Conservation (phyloP, 2,113 vertebrate species). For the Brienomyrus brachyistius region DNA sequence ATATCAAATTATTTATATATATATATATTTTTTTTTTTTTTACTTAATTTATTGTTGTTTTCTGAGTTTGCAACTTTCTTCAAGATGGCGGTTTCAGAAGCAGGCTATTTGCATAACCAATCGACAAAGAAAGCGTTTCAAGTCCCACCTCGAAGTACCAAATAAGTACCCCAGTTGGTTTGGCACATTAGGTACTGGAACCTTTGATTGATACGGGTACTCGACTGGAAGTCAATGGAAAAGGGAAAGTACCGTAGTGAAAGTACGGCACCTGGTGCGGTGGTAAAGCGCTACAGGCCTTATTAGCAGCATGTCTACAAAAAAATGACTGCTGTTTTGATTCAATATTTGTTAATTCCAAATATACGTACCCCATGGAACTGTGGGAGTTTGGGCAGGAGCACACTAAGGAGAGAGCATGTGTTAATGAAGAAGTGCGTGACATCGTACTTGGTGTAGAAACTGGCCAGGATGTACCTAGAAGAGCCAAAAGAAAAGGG, state of each 20-base stretch:
- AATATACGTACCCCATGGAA: conserved; percentile 87
- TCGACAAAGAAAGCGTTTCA: not conserved
- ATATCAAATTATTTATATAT: too few relatives aligned
- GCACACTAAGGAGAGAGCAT: conserved; percentile 74
- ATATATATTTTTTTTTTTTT: not conserved
- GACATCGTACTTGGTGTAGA: conserved; percentile 89
- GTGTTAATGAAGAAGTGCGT: conserved; percentile 87
- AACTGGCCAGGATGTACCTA: conserved; percentile 88
- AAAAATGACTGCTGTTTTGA: conserved; percentile 22
- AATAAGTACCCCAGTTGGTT: not conserved
- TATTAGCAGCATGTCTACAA: conserved; percentile 20
- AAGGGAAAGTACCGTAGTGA: not conserved
- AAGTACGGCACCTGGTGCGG: not conserved
- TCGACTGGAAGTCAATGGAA: not conserved
- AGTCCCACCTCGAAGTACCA: not conserved
- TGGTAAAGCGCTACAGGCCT: not conserved
- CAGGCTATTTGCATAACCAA: not conserved
- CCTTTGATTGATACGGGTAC: not conserved
- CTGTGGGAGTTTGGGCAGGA: conserved; percentile 88
- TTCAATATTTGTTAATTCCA: conserved; percentile 89
- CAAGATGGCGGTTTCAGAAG: not conserved
- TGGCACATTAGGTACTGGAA: not conserved
- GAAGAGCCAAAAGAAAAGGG: not conserved
- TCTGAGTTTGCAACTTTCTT: not conserved
- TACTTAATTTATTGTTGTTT: not conserved